Percentiles rank a stretch among this genome's conserved stretches.
Conservation (phyloP, 2,888 invertebrate genomes). For the Drosophila imparisetae region DNA sequence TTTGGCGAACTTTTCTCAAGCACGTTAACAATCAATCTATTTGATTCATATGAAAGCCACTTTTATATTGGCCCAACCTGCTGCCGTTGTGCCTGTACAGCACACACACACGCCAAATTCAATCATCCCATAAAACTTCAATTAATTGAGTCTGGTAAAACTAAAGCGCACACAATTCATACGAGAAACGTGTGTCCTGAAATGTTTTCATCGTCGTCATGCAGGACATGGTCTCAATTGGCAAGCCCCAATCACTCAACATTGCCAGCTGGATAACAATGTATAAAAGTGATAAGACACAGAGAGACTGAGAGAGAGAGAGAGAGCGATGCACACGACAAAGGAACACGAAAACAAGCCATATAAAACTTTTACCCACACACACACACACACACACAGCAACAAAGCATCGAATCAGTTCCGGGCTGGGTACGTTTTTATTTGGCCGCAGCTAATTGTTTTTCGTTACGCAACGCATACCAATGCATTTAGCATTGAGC, state of each 20-base stretch:
- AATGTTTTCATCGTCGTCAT: conserved; percentile 31
- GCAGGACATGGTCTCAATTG: conserved; percentile 44
- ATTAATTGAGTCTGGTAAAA: conserved; percentile 68
- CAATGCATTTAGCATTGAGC: conserved; percentile 71
- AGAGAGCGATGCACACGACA: conserved; percentile 9
- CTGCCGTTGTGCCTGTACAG: background rate
- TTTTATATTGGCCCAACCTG: conserved; percentile 38
- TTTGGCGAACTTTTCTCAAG: conserved; percentile 28
- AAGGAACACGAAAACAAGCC: conserved; percentile 60
- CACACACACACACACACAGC: conserved; percentile 27
- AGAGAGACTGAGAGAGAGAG: conserved; percentile 13
- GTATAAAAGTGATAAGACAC: conserved; percentile 69
- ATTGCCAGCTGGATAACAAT: conserved; percentile 52
- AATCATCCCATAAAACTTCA: conserved; percentile 69
- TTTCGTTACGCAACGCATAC: conserved; percentile 78
- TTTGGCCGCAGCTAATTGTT: conserved; percentile 76
- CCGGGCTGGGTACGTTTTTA: conserved; percentile 58
- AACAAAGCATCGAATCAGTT: conserved; percentile 33
- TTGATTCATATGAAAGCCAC: conserved; percentile 25
- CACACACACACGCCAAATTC: conserved; percentile 22
- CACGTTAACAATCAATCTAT: conserved; percentile 58
- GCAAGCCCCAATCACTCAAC: conserved; percentile 64
- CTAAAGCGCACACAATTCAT: conserved; percentile 49
- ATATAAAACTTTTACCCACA: conserved; percentile 61
- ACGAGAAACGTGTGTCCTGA: conserved; percentile 29